Percentiles rank a stretch among this genome's conserved stretches.
These are phyloP conservation scores for Pollenia labialis DNA, from an alignment of 2,888 invertebrate species.

Conservation along the genomic window DNA sequence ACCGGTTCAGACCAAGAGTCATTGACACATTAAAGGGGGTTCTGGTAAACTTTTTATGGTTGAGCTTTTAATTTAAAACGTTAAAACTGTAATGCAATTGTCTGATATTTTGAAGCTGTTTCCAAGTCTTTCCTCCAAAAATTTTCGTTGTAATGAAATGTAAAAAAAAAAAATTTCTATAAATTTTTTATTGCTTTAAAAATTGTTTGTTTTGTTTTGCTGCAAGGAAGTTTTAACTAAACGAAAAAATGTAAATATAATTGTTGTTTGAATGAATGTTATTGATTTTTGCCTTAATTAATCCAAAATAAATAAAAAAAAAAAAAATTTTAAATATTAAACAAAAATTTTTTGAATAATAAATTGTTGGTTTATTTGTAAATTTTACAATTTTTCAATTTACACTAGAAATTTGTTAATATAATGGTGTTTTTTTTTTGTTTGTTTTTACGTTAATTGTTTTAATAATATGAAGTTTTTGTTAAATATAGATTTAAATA, in stretches of 20 bases:
- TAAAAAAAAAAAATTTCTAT: not conserved
- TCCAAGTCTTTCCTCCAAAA: too few species aligned
- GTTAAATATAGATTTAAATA: slow-evolving; percentile 41
- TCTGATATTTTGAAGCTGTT: too few species aligned
- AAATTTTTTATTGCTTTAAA: slow-evolving; percentile 49
- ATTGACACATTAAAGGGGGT: too few species aligned
- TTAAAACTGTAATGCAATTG: too few species aligned
- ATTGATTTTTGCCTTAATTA: slow-evolving; percentile 45
- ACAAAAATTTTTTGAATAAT: slow-evolving; percentile 6
- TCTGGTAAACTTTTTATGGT: too few species aligned
- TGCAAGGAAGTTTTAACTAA: slow-evolving; percentile 45
- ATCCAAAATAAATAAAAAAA: slow-evolving; percentile 26
- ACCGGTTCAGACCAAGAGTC: too few species aligned
- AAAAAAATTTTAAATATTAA: slow-evolving; percentile 11
- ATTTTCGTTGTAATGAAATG: too few species aligned
- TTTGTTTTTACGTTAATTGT: slow-evolving; percentile 18
- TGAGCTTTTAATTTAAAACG: too few species aligned
- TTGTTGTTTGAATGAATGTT: slow-evolving; percentile 12
- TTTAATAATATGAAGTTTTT: slow-evolving; percentile 52
- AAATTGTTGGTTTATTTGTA: slow-evolving; percentile 44
- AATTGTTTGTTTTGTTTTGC: slow-evolving; percentile 9
- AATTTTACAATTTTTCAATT: slow-evolving; percentile 66
- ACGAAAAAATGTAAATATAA: not conserved
- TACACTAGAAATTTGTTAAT: slow-evolving; percentile 67
- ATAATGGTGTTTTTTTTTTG: slow-evolving; percentile 53